phyloP scores from a whole-genome alignment of 2,888 invertebrate genomes.

The Trachelus stipa region DNA sequence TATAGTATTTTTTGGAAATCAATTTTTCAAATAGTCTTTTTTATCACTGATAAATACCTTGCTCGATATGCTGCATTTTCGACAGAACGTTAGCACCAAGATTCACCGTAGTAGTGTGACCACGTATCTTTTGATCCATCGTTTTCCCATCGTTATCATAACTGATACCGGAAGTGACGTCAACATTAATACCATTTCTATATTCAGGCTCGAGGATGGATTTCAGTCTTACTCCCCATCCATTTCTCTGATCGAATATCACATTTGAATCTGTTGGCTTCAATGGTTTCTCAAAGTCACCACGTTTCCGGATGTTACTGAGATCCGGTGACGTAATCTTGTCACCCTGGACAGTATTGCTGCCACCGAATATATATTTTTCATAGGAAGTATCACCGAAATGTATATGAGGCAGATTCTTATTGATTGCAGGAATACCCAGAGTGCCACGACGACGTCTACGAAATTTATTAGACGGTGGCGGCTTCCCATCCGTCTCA shows the following conservation, averaged over 20 bases:
- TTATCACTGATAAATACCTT: slow-evolving; percentile 15
- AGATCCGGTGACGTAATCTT: background rate
- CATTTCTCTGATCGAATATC: background rate
- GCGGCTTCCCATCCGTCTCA: slow-evolving; percentile 88
- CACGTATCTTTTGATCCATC: slow-evolving; percentile 33
- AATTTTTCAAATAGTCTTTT: background rate
- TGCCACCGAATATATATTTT: slow-evolving; percentile 62
- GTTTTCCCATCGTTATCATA: slow-evolving; percentile 17
- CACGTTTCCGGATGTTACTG: background rate
- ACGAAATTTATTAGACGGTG: slow-evolving; percentile 84
- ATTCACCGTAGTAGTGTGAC: slow-evolving; percentile 53
- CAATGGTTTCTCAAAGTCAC: background rate
- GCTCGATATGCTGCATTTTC: slow-evolving; percentile 17
- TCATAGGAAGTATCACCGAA: slow-evolving; percentile 73
- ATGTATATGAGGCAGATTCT: slow-evolving; percentile 72
- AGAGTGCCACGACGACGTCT: slow-evolving; percentile 72
- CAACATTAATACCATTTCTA: slow-evolving; percentile 8
- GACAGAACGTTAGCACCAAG: slow-evolving; percentile 31
- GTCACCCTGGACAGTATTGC: slow-evolving; percentile 14
- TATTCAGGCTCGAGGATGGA: slow-evolving; percentile 18
- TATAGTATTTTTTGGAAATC: background rate
- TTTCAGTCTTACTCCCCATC: slow-evolving; percentile 21
- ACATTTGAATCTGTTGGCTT: background rate
- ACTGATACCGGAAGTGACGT: slow-evolving; percentile 3
- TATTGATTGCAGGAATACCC: slow-evolving; percentile 48